phyloP scores from a whole-genome alignment of 2,113 vertebrate species.

The Uropsilus gracilis region DNA sequence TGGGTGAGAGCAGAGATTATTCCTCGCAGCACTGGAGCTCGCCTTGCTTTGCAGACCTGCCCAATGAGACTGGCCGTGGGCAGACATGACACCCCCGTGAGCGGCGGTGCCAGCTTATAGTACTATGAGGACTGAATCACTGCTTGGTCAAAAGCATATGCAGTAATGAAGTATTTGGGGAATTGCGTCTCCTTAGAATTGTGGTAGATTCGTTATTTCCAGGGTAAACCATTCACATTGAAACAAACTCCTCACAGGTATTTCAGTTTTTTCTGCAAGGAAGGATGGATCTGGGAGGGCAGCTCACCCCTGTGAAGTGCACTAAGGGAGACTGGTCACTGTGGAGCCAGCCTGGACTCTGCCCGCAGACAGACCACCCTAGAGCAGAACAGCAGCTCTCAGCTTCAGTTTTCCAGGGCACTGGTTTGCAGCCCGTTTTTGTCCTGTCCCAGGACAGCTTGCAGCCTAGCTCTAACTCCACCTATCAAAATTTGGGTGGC shows the following conservation, averaged over 20 bases:
- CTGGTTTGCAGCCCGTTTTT: neutral
- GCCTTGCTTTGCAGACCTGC: neutral
- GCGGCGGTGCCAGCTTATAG: neutral
- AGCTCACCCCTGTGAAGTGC: neutral
- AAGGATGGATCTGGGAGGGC: neutral
- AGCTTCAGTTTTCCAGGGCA: neutral
- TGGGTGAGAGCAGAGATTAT: neutral
- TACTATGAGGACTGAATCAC: neutral
- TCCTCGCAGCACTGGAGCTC: neutral
- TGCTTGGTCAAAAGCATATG: neutral
- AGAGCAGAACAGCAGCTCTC: no score
- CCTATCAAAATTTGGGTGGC: neutral
- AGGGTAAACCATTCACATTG: neutral
- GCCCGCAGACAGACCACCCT: neutral
- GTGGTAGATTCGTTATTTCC: neutral
- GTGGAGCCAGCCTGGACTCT: neutral
- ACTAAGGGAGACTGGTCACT: neutral
- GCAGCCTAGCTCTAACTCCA: neutral
- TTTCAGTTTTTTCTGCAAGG: neutral
- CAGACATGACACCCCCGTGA: no score
- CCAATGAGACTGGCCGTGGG: neutral
- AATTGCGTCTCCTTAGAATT: constrained; percentile 12
- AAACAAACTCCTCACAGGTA: neutral
- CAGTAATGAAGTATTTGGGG: neutral
- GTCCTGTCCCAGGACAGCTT: neutral